Evolutionary conservation across 35 echinoderm and acorn worm species (phyloP), one percentile per base, ranked within the genome.

Genomic region (Apostichopus parvimensis): DNA sequence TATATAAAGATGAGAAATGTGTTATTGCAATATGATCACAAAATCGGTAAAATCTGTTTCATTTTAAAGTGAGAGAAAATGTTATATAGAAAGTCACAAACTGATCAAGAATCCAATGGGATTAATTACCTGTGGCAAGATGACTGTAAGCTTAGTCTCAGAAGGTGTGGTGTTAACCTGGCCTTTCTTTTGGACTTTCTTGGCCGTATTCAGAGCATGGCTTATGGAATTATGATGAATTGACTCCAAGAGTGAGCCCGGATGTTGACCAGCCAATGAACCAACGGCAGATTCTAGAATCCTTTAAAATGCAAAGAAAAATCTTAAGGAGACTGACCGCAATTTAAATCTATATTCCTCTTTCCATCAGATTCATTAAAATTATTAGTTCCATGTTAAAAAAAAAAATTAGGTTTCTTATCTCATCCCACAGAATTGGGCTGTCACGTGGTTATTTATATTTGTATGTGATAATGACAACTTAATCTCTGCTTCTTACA

Each of bases 221-320:
- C 90, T 58, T 53, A 96, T 89, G 56, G 93, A 96, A 34, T 92
- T 78, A 78, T 92, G 93, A 55, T 96, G 95, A 1, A 96, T 91
- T 12, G 80, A 83, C 14, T 94, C 92, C 25, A 96, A 83, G 54
- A 96, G 80, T 6, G 90, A 28, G 12, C 86, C 90, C 4, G 95
- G 93, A 65, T 94, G 93, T 28, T 92, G 93, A 14, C 84, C 53
- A 62, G 92, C 90, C 53, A 91, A 57, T 61, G 94, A 88, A 62
- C 80, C 25, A 25, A 83, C 79, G 14, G 91, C 83, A 20, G 93
- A 91, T 34, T 96, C 90, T 6, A 94, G 78, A 78, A 89, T 89
- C 55, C 95, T 96, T 73, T 12, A 91, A 21, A 64, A 55, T 88
- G 5, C 5, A 86, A 11, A 92, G 28, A 26, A 79, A 75, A 34